Evolutionary conservation across 2,113 vertebrate species (phyloP), one percentile per base, ranked within the genome.

Genomic region (Willisornis vidua): DNA sequence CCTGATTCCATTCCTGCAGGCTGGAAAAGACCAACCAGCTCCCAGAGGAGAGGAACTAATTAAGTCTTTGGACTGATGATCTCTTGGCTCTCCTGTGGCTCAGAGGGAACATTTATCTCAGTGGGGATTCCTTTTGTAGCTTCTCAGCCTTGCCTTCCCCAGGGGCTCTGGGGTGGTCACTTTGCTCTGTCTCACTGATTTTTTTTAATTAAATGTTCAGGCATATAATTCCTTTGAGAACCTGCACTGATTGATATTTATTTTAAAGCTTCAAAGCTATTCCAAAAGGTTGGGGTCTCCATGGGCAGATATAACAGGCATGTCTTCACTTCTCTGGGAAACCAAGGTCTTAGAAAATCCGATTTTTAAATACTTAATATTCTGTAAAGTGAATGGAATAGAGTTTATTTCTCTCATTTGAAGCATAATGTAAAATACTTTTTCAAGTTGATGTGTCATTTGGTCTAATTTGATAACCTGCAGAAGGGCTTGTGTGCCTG

Each of bases 361-460:
- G 20, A 20, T 52, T 81, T 87, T 79, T 23, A 77, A 96, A 91
- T 59, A 79, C 37, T 49, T 82, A n/a, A 61, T 87, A 24, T 37
- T 58, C 67, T 86, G 4, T 57, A 25, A 84, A 90, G 72, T 76
- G 61, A 37, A 61, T 28, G 33, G 25, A 77, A 66, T 31, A 46
- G 31, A 52, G 74, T 92, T 92, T 80, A 33, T 95, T 94, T 97
- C 51, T 95, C 92, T 93, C 46, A 25, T 96, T 82, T 90, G 70
- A 68, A 80, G 54, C 20, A 52, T 73, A 90, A 83, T 55, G 55
- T 58, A 59, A 67, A 51, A 81, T 68, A 48, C 66, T 90, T 79
- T 49, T 77, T 92, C 74, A 85, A 73, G 90, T 49, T 86, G 88
- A 15, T 82, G 65, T 66, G n/a, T 67, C 61, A 61, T 87, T 96